Percentiles rank a stretch among this genome's conserved stretches.
These are phyloP conservation scores for Pseudorhombus dupliciocellatus DNA, from an alignment of 2,113 vertebrate species.

Conservation along the genomic window DNA sequence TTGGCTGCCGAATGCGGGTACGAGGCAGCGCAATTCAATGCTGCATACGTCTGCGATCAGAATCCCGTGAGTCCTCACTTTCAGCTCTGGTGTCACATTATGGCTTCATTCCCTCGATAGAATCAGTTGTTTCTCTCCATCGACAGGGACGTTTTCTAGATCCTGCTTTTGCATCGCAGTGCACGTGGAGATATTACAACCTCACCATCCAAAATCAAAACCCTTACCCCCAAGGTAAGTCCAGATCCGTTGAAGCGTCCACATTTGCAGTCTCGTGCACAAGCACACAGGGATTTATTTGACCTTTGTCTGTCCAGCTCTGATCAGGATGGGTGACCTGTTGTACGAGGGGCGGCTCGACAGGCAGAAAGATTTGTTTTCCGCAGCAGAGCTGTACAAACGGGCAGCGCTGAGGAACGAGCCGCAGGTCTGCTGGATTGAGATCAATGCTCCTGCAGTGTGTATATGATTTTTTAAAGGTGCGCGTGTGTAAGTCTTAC, in stretches of 20 bases:
- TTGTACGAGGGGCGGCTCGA: slow-evolving; percentile 59
- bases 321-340: slow-evolving; percentile 83
- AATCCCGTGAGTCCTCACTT: slow-evolving; percentile 73
- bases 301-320: slow-evolving; percentile 62
- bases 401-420: slow-evolving; percentile 75
- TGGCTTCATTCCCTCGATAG: neutral
- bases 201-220: slow-evolving; percentile 74
- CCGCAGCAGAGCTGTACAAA: slow-evolving; percentile 82
- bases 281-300: neutral
- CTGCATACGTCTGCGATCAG: slow-evolving; percentile 81
- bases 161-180: slow-evolving; percentile 60
- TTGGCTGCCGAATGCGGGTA: slow-evolving; percentile 82
- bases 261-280: neutral
- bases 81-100: neutral
- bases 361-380: slow-evolving; percentile 60
- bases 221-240: slow-evolving; percentile 77
- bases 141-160: slow-evolving; percentile 70
- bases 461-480: neutral
- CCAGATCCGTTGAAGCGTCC: neutral
- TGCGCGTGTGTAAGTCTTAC: neutral
- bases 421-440: slow-evolving; percentile 76
- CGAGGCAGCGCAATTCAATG: slow-evolving; percentile 81
- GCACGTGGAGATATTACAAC: slow-evolving; percentile 82
- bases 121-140: neutral
- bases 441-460: neutral